A percentile compares a stretch with the other conserved stretches of the same genome.
These are phyloP conservation scores for Merops nubicus DNA, from an alignment of 2,113 vertebrate genomes.

Conservation along the genomic window DNA sequence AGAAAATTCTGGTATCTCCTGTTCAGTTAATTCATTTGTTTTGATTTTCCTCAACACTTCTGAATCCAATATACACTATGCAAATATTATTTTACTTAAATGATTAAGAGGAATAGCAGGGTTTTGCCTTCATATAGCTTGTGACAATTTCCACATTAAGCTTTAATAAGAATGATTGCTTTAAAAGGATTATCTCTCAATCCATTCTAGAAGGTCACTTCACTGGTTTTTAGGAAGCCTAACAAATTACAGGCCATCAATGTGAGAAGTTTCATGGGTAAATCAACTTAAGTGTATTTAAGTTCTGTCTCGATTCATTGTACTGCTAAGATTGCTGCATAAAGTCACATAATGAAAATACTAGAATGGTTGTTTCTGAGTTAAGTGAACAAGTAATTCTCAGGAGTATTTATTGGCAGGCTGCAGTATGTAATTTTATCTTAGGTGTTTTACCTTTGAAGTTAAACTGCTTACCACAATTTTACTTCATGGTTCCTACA, in stretches of 20 bases:
- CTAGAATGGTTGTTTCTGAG: neutral
- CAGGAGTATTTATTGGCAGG: neutral
- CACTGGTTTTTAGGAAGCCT: neutral
- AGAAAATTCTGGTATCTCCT: neutral
- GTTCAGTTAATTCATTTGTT: neutral
- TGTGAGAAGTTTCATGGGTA: neutral
- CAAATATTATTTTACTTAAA: neutral
- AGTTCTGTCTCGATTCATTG: neutral
- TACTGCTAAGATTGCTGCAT: neutral
- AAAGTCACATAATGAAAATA: neutral
- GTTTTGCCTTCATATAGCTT: neutral
- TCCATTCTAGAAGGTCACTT: neutral
- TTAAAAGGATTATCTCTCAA: neutral
- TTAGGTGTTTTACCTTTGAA: conserved; percentile 17
- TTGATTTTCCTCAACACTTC: neutral
- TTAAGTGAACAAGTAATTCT: neutral
- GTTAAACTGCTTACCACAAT: neutral
- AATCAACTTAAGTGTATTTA: neutral
- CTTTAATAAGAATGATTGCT: neutral
- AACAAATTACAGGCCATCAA: neutral
- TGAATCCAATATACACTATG: neutral
- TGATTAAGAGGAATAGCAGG: neutral
- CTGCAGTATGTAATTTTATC: neutral
- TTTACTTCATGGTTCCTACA: neutral
- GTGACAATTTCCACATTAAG: neutral